phyloP scores from a whole-genome alignment of 2,113 vertebrate genomes.

The Caloenas nicobarica region DNA sequence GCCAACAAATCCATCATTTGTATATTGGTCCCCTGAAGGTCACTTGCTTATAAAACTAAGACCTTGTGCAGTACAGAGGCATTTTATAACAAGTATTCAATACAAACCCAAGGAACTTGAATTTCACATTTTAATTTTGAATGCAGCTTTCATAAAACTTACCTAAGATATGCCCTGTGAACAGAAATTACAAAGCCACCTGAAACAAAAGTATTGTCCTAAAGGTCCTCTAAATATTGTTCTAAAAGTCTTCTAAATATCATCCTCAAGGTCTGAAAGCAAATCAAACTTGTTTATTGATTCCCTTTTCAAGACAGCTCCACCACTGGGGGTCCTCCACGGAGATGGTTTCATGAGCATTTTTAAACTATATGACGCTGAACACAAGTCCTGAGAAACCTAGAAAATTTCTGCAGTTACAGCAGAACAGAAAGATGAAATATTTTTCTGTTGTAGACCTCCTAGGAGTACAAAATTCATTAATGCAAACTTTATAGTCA shows the following conservation, averaged over 20 bases:
- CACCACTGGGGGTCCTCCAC: background rate
- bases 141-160: background rate
- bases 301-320: background rate
- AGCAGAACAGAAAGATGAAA: background rate
- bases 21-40: constrained; percentile 14
- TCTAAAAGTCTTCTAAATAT: background rate
- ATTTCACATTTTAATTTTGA: background rate
- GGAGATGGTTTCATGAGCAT: accelerated
- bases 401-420: background rate
- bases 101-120: background rate
- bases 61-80: background rate
- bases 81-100: background rate
- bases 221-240: background rate
- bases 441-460: background rate
- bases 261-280: background rate
- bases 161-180: background rate
- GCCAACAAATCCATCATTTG: background rate
- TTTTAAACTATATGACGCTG: background rate
- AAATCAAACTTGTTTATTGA: background rate
- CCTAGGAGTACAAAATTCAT: background rate
- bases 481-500: background rate
- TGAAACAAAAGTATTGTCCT: background rate
- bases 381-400: background rate
- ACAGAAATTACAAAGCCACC: background rate
- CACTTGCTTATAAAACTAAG: background rate